Conservation (phyloP, 2,888 invertebrate genomes). For the Philereme transversata region DNA sequence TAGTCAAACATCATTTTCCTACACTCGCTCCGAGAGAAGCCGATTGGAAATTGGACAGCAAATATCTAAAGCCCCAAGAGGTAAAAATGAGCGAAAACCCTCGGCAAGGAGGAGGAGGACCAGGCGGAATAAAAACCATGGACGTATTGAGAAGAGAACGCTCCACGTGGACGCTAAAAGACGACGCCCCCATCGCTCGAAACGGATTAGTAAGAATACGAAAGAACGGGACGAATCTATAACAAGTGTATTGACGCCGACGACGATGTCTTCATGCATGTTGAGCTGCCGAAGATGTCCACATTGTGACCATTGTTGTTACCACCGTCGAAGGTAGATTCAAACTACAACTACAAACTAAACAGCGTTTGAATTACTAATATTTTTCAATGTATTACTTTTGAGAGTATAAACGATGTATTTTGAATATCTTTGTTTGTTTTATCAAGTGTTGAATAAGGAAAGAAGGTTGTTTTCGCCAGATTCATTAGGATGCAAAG, state of each 20-base stretch:
- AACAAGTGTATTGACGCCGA: slow-evolving; percentile 51
- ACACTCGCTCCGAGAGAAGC: too few species aligned
- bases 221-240: slow-evolving; percentile 45
- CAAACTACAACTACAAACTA: too few species aligned
- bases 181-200: slow-evolving; percentile 35
- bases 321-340: slow-evolving; percentile 62
- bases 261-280: slow-evolving; percentile 46
- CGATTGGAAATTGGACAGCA: too few species aligned
- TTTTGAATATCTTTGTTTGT: slow-evolving; percentile 1
- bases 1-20: too few species aligned
- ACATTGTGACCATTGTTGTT: slow-evolving; percentile 63
- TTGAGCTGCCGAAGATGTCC: slow-evolving; percentile 43
- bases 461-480: slow-evolving; percentile 26
- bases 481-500: slow-evolving; percentile 24
- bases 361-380: too few species aligned
- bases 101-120: too few species aligned
- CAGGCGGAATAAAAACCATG: too few species aligned
- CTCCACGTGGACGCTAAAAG: too few species aligned
- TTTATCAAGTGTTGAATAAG: slow-evolving; percentile 12
- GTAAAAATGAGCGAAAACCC: too few species aligned
- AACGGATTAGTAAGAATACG: slow-evolving; percentile 26
- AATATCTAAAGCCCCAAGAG: too few species aligned
- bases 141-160: too few species aligned
- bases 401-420: slow-evolving; percentile 6
- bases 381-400: not conserved